Evolutionary conservation across 92 coral and sea anemone species (phyloP).

Genomic region (Isaurus tuberculatus): DNA sequence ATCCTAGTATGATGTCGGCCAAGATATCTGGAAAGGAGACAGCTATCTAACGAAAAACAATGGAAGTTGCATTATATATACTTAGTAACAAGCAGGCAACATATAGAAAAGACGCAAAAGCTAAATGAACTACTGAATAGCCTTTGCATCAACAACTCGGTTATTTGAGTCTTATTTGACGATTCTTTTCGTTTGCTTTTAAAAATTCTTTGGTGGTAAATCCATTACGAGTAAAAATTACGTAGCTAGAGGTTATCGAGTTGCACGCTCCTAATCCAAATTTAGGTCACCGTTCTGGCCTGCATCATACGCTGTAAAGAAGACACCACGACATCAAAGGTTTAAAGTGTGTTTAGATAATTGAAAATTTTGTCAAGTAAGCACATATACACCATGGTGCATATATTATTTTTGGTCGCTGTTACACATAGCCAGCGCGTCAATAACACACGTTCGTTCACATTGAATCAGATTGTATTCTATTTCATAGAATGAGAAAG

Average conservation of each 20-base stretch:
- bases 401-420: not conserved
- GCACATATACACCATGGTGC: not conserved
- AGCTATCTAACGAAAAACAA: conserved; percentile 1
- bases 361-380: not conserved
- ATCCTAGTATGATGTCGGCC: not conserved
- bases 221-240: not conserved
- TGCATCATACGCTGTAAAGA: not conserved
- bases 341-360: not conserved
- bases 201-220: not conserved
- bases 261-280: no score
- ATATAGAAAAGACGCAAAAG: not conserved
- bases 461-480: conserved; percentile 47
- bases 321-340: not conserved
- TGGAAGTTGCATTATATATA: not conserved
- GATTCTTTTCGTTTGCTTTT: not conserved
- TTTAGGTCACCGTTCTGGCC: not conserved
- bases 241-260: not conserved
- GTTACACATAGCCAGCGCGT: conserved; percentile 16
- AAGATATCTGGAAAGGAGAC: conserved; percentile 20
- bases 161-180: not conserved
- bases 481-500: conserved; percentile 30
- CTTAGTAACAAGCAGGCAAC: not conserved
- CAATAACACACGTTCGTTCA: conserved; percentile 37
- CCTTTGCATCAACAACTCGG: not conserved
- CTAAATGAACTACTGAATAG: not conserved